phyloP scores from a whole-genome alignment of 1,140 invertebrate species.

The Drosophila equinoxialis region DNA sequence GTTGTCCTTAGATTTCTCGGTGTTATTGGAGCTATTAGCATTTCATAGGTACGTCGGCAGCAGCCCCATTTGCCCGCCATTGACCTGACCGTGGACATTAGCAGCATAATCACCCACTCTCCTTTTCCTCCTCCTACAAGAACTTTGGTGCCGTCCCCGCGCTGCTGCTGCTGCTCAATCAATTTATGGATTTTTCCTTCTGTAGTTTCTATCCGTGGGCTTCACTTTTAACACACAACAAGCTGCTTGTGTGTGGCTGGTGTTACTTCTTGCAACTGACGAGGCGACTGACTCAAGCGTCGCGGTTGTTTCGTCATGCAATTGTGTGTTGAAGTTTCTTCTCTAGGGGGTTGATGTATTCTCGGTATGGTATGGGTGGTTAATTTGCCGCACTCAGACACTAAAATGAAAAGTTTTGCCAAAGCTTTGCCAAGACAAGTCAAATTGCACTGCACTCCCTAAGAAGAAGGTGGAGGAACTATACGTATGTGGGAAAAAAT shows the following conservation, averaged over 20 bases:
- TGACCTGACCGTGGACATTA: slow-evolving; percentile 48
- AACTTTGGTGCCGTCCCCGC: neutral
- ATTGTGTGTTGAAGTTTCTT: slow-evolving; percentile 41
- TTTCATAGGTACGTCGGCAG: slow-evolving; percentile 58
- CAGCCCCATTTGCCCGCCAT: slow-evolving; percentile 54
- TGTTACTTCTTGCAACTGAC: slow-evolving; percentile 22
- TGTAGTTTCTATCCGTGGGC: neutral
- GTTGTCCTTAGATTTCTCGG: slow-evolving; percentile 76
- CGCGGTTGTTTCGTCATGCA: slow-evolving; percentile 70
- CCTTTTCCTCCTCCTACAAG: slow-evolving; percentile 10
- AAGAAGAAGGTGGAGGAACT: slow-evolving; percentile 23
- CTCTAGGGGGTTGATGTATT: slow-evolving; percentile 25
- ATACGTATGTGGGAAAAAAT: slow-evolving; percentile 4
- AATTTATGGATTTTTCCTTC: slow-evolving; percentile 72
- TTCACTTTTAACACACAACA: neutral
- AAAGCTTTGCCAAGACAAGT: slow-evolving; percentile 45
- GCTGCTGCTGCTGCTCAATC: slow-evolving; percentile 36
- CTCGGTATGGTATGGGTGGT: slow-evolving; percentile 6
- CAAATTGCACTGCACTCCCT: slow-evolving; percentile 27
- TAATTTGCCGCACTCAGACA: slow-evolving; percentile 40
- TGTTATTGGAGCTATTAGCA: slow-evolving; percentile 68
- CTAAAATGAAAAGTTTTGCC: slow-evolving; percentile 30
- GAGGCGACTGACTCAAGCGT: slow-evolving; percentile 36
- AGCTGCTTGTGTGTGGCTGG: neutral
- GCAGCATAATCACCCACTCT: slow-evolving; percentile 24